Evolutionary conservation across 2,113 vertebrate genomes (phyloP).

Genomic region (Cranoglanis bouderius): DNA sequence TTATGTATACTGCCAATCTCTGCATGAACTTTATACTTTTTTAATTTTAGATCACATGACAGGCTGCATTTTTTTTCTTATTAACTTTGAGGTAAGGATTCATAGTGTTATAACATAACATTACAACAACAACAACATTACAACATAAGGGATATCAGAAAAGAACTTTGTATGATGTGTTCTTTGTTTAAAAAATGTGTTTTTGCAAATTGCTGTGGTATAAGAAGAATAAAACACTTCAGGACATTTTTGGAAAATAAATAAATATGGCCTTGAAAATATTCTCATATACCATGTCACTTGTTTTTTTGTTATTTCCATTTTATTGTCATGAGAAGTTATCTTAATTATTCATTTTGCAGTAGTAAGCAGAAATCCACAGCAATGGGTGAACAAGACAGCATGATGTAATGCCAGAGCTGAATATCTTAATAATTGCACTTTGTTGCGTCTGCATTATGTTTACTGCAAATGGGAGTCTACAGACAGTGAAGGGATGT

Average conservation of each 20-base stretch:
- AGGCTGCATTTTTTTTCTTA: background rate
- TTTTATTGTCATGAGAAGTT: too few relatives aligned
- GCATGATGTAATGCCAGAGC: background rate
- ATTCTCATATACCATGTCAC: background rate
- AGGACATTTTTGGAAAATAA: background rate
- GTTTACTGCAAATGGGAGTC: background rate
- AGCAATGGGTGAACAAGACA: background rate
- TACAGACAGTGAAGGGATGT: background rate
- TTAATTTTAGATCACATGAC: too few relatives aligned
- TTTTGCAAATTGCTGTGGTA: background rate
- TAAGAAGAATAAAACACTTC: background rate
- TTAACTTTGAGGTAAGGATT: background rate
- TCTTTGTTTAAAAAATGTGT: background rate
- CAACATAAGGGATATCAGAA: background rate
- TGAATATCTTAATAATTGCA: background rate
- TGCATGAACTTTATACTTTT: too few relatives aligned
- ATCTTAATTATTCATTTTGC: background rate
- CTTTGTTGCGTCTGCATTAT: background rate
- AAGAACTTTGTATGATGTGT: background rate
- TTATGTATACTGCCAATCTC: too few relatives aligned
- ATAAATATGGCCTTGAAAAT: background rate
- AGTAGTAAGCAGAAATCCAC: conserved; percentile 3
- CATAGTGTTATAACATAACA: too few relatives aligned
- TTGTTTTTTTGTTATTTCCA: background rate
- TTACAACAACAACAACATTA: background rate